These are phyloP conservation scores for Clunio marinus DNA, from an alignment of 2,888 invertebrate genomes.

Conservation along the genomic window DNA sequence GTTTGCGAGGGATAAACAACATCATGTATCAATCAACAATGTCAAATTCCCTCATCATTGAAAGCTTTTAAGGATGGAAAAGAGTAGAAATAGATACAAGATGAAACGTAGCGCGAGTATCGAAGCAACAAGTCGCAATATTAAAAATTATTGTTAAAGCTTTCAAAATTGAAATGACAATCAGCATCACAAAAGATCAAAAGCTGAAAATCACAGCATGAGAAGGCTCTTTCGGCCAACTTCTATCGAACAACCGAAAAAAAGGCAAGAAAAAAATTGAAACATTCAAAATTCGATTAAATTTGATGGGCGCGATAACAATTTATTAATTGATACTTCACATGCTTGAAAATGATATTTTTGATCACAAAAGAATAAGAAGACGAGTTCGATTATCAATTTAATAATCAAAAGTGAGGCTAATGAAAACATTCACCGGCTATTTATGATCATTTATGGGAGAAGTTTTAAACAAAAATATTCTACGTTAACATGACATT, in stretches of 20 bases:
- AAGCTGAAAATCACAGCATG: conserved; percentile 34
- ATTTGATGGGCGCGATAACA: conserved; percentile 33
- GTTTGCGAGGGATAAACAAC: neutral
- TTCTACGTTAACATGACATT: too few relatives aligned
- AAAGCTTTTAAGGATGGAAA: neutral
- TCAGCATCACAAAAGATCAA: conserved; percentile 34
- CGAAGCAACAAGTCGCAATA: neutral
- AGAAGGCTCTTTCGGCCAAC: conserved; percentile 25
- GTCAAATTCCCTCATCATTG: neutral
- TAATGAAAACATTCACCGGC: neutral
- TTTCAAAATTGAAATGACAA: conserved; percentile 32
- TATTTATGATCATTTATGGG: too few relatives aligned
- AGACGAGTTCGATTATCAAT: conserved; percentile 17
- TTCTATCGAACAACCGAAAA: conserved; percentile 13
- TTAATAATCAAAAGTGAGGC: neutral
- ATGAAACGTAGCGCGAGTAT: neutral
- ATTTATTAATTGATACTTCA: conserved; percentile 36
- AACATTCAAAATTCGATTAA: conserved; percentile 38
- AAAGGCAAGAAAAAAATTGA: conserved; percentile 19
- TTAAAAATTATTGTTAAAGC: conserved; percentile 10
- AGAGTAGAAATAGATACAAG: too few relatives aligned
- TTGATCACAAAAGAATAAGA: neutral
- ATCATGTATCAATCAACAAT: neutral
- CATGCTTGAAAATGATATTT: conserved; percentile 26
- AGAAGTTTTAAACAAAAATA: too few relatives aligned